Evolutionary conservation across 2,888 invertebrate species (phyloP), one percentile per base, ranked within the genome.

Genomic region (Chalcosyrphus nemorum): DNA sequence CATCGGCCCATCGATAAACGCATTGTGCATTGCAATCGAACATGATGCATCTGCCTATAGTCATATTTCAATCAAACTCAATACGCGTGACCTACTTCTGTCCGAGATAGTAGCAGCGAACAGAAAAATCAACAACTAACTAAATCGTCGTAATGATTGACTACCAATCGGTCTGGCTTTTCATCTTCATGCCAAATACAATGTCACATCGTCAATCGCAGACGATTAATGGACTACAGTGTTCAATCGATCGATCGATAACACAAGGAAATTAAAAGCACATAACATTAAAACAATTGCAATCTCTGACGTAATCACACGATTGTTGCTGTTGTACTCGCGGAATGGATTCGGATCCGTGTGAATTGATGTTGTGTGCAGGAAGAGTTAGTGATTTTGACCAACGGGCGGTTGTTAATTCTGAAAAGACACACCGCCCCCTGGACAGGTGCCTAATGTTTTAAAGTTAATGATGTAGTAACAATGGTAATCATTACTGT

Each of bases 261-360:
- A 68, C 72, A 82, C 56, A 68, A 78, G 82, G 82, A 82, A 82
- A 82, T 82, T 82, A 82, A 82, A 82, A 82, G 82, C 72, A 72
- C 82, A 82, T 82, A 82, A 72, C 72, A 68, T 78, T 82, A 72
- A 78, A 68, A 78, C 82, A 82, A 78, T 72, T 72, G 82, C 78
- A 82, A 82, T 82, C 66, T 61, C 68, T 82, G 82, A 82, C 72
- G 78, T 82, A 82, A 82, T 82, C 77, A 71, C 77, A 71, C 65
- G 38, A 5, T 65, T 59, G 70, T n/a, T n/a, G n/a, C n/a, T 57
- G 27, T 50, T 50, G 50, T 21, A 3, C 35, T 6, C 17, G 63
- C 47, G 11, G 2, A 56, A 74, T 56, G 15, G 45, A 15, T 4
- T 2, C 17, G 15, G 27, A n/a, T 29, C 19, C 56, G 35, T 56